phyloP scores from a whole-genome alignment of 2,797 vertebrate species.

The Odontamblyopus rebecca region DNA sequence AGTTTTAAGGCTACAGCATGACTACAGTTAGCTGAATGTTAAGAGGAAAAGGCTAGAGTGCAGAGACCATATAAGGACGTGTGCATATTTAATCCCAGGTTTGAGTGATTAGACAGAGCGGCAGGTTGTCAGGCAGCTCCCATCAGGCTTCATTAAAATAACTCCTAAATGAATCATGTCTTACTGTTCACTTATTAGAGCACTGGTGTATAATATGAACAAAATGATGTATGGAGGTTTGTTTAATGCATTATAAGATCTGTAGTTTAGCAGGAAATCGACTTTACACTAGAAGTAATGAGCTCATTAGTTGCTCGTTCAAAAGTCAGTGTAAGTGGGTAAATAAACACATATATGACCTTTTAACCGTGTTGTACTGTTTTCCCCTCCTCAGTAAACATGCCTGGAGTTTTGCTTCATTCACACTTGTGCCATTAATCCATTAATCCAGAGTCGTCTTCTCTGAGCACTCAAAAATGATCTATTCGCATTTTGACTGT shows the following conservation, averaged over 20 bases:
- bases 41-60: background rate
- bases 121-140: conserved; percentile 3
- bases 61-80: background rate
- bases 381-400: no score
- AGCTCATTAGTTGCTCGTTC: background rate
- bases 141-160: conserved; percentile 8
- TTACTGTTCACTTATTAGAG: conserved; percentile 6
- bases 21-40: background rate
- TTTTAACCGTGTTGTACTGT: no score
- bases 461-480: no score
- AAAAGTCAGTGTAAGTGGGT: background rate
- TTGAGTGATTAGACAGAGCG: conserved; percentile 9
- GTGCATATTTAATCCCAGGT: conserved; percentile 10
- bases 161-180: conserved; percentile 6
- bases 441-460: no score
- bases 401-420: no score
- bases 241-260: background rate
- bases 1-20: background rate
- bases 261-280: background rate
- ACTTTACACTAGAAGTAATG: background rate
- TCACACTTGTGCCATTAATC: no score
- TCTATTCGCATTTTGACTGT: no score
- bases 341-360: background rate
- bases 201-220: background rate
- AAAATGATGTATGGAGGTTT: background rate